Evolutionary conservation across 2,797 vertebrate genomes (phyloP).

Genomic region (Alectoris magna): DNA sequence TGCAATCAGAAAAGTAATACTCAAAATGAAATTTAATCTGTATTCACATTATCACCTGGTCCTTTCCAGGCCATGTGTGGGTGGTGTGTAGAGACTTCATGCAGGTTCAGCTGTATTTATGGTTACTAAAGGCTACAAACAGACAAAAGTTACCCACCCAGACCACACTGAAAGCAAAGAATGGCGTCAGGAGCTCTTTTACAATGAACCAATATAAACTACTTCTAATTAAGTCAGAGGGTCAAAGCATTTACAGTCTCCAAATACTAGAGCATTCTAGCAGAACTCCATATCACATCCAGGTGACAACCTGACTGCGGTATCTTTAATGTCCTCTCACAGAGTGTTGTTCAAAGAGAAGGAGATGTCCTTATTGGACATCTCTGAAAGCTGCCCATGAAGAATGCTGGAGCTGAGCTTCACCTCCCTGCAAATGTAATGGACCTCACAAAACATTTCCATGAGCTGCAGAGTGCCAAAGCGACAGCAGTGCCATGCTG

Average conservation of each 20-base stretch:
- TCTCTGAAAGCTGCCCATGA: background rate
- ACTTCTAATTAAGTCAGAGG: background rate
- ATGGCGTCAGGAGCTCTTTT: background rate
- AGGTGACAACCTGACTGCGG: background rate
- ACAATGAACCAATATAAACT: background rate
- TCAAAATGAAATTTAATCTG: background rate
- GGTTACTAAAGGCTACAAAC: background rate
- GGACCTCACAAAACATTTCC: background rate
- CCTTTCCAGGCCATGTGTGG: background rate
- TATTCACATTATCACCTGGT: background rate
- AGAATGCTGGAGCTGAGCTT: background rate
- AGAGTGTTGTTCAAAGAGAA: background rate
- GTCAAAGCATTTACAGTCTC: background rate
- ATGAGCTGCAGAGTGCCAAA: background rate
- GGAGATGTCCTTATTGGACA: fast-evolving
- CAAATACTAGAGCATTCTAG: fast-evolving
- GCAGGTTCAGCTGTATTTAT: background rate
- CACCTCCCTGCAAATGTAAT: background rate
- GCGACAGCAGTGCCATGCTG: background rate
- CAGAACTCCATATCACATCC: background rate
- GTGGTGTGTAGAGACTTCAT: background rate
- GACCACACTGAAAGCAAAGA: background rate
- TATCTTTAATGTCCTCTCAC: background rate
- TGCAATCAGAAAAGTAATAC: slow-evolving; percentile 41
- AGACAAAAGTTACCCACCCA: background rate